Evolutionary conservation across 2,888 invertebrate genomes (phyloP), one percentile per base, ranked within the genome.

Genomic region (Pollenia angustigena): DNA sequence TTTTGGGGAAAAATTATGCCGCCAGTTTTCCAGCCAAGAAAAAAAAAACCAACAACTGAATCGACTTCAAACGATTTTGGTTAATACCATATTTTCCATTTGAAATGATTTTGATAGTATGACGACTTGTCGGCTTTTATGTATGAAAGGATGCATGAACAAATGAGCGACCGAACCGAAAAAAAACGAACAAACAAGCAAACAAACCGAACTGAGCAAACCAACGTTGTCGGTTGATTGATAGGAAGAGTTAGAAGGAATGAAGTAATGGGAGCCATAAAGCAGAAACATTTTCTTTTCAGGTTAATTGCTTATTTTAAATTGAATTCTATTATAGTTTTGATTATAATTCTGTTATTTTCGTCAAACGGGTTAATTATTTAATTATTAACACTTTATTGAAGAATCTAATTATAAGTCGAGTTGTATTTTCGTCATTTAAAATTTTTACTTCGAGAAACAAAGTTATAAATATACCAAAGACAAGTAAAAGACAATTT

Each of bases 31-130:
- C 60, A 68, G 71, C 81, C 62, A 74, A 79, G 66, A 78, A 71
- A 44, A 23, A 56, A 79, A 74, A 60, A 68, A 52, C 16, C 16
- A 18, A 52, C 10, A 4, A 58, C 32, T 48, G 32, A 50, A 46
- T 52, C 50, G 54, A 62, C 74, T 85, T 83, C 86, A 86, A 86
- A 86, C 79, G 52, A 80, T 80, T 86, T 86, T 83, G 50, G 82
- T 86, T 80, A 86, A 86, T 83, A 76, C 79, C 86, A 83, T 86
- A 80, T 83, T 86, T 86, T 82, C 79, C 80, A 83, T 86, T 75
- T 80, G 82, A 86, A 82, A 71, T 86, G 58, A 83, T 86, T 86
- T 83, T 83, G 79, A 75, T 83, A 83, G 66, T 83, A 60, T 86
- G 85, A 81, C 78, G 74, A 74, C 81, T 85, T 81, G 81, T 81